Evolutionary conservation across 2,113 vertebrate species (phyloP), one percentile per base, ranked within the genome.

Genomic region (Solea solea): DNA sequence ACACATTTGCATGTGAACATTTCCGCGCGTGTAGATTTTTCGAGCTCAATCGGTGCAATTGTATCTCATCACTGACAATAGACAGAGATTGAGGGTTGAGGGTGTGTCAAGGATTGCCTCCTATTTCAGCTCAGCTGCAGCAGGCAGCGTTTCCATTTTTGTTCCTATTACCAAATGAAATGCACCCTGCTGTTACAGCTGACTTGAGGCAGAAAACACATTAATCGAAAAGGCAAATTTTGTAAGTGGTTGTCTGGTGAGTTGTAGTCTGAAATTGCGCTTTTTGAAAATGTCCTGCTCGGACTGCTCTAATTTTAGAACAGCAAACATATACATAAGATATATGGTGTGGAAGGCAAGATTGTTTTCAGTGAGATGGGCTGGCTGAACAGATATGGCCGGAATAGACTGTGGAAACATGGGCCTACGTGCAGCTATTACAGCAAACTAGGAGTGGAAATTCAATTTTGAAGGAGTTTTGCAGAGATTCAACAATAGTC

Each of bases 91-190:
- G 69, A 76, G 60, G 75, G 69, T 57, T 55, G 50, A 80, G 52
- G 70, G 49, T 55, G 70, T 67, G 70, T 87, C 72, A 70, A 66
- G 61, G 64, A 84, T 69, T 56, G 70, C 80, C 58, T 85, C 72
- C 58, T 40, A 72, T 85, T 76, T 84, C 75, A 86, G 75, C 72
- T 84, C 86, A 66, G 81, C 85, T 69, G 71, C 63, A 53, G 48
- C 48, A 5, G 21, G 10, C 63, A 69, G 46, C 50, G 16, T 74
- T 90, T 85, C 58, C 72, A 83, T 86, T 88, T 88, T 84, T 86
- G 57, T 86, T 89, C 73, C 77, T 76, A 85, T 85, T 85, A 86
- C 58, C 59, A 73, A 78, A 84, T 76, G 59, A 83, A 86, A 69
- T 64, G 61, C 69, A 21, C 16, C 78, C 45, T 42, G 80, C 76